A percentile compares a stretch with the other conserved stretches of the same genome.
Evolutionary conservation across 2,113 vertebrate species (phyloP).

Genomic region (Lampris megalopsis): DNA sequence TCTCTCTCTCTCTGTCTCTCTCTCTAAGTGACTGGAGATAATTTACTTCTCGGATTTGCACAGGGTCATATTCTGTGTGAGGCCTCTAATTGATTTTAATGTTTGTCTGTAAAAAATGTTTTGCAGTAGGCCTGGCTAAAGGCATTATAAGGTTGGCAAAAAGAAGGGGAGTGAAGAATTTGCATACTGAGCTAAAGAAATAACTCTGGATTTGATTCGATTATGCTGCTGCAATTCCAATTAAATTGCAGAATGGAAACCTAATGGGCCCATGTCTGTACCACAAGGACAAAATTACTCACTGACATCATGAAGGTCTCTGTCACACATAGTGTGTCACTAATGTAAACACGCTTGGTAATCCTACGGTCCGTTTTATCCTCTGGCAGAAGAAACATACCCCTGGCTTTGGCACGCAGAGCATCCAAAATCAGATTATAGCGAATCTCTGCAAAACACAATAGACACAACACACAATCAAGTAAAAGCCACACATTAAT

Average conservation of each 20-base stretch:
- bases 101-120: too few species aligned
- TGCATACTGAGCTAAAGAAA: too few species aligned
- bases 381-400: conserved; percentile 58
- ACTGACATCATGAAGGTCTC: conserved; percentile 82
- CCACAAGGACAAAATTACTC: conserved; percentile 74
- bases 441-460: conserved; percentile 66
- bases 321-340: conserved; percentile 41
- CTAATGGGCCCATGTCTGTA: background rate
- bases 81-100: background rate
- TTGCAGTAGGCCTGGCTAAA: too few species aligned
- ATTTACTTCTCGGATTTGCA: conserved; percentile 45
- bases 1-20: background rate
- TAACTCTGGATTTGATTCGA: too few species aligned
- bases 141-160: too few species aligned
- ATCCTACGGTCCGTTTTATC: conserved; percentile 72
- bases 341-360: conserved; percentile 46
- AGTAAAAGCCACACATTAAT: background rate
- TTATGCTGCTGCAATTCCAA: too few species aligned
- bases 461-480: background rate
- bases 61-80: conserved; percentile 9
- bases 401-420: conserved; percentile 75
- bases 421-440: conserved; percentile 79
- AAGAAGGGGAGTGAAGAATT: too few species aligned
- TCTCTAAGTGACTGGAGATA: conserved; percentile 28
- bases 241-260: too few species aligned